Evolutionary conservation across 1,140 invertebrate species (phyloP), one percentile per base, ranked within the genome.

Genomic region (Drosophila santomea): DNA sequence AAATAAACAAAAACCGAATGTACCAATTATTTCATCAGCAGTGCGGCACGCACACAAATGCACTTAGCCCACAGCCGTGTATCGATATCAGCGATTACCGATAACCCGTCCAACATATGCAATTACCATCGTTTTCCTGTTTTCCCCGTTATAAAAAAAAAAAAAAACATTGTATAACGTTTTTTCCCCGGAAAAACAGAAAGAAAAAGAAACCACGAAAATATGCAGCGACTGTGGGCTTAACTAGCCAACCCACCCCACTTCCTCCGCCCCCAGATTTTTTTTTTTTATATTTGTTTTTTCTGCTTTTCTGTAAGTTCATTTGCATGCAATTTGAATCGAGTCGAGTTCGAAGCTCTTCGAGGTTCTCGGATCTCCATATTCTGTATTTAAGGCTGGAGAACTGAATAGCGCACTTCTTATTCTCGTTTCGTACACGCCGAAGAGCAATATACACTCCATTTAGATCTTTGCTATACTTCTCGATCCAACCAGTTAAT

Each of bases 281-380:
- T 39, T 3, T n/a, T 43, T 20, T 15, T 15, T 41, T 3, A 44
- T 45, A 45, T 45, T 45, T 20, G 25, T 39, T 56, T 61, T 38
- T 7, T 32, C 47, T 8, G 15, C 20, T 17, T 47, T 38, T 68
- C 35, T 54, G 48, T 15, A 56, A 56, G 61, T 25, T 35, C 17
- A 71, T 69, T 71, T 67, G 36, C 68, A 72, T 72, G 15, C 28
- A 28, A 72, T 72, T 72, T 50, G 38, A 72, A 71, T 71, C 20
- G 20, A 55, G 15, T 28, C 43, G 43, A 68, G 52, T 36, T 71
- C 66, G 66, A 11, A 58, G n/a, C 38, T 20, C 47, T 67, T 41
- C 44, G 43, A 57, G 20, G 41, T 52, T 68, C 39, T 25, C 15
- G 23, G n/a, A 69, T 69, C 50, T 69, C 41, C 67, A 69, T 69